Conservation (phyloP, 2,113 vertebrate genomes). For the Elaphurus davidianus region DNA sequence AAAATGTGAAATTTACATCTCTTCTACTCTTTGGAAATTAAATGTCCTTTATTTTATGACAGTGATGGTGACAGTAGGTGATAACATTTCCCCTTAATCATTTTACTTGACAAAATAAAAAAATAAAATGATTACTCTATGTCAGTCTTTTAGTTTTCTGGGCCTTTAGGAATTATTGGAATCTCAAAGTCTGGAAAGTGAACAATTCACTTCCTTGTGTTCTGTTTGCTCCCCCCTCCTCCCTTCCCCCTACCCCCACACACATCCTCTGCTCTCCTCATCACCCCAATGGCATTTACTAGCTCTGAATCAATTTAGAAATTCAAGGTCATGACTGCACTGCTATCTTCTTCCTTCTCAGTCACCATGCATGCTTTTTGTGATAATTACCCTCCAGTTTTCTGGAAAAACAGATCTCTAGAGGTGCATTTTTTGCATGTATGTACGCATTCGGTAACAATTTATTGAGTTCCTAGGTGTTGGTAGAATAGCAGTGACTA, state of each 20-base stretch:
- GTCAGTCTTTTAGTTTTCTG: neutral
- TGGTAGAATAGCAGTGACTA: neutral
- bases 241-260: neutral
- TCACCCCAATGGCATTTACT: neutral
- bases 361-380: neutral
- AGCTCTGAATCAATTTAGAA: constrained; percentile 3
- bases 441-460: neutral
- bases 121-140: neutral
- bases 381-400: neutral
- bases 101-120: constrained; percentile 45
- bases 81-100: neutral
- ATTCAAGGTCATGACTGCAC: neutral
- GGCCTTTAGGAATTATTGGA: neutral
- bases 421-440: neutral
- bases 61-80: neutral
- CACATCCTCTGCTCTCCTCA: neutral
- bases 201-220: neutral
- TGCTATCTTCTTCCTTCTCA: neutral
- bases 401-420: neutral
- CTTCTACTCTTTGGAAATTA: neutral
- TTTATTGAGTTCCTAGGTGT: neutral
- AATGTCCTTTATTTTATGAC: constrained; percentile 11
- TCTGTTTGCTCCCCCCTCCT: neutral
- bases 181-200: neutral
- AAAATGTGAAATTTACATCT: neutral